Conservation (phyloP, 2,888 invertebrate genomes). For the Perizoma flavofasciatum region DNA sequence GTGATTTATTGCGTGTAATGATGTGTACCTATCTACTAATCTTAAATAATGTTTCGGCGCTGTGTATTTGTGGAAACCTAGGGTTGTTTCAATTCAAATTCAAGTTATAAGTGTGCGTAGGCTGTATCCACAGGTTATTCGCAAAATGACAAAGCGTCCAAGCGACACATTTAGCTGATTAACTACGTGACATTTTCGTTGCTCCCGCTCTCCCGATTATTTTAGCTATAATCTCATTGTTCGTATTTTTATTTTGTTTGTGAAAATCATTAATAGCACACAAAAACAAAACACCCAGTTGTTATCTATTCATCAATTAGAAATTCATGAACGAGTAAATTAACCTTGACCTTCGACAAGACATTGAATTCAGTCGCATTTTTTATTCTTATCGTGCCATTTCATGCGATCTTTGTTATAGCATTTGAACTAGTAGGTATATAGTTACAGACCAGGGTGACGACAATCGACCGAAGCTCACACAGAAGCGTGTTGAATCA, state of each 20-base stretch:
- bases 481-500: no score
- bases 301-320: slow-evolving; percentile 11
- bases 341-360: slow-evolving; percentile 20
- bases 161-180: no score
- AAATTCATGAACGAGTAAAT: slow-evolving; percentile 14
- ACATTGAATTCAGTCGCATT: slow-evolving; percentile 16
- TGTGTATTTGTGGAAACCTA: not conserved
- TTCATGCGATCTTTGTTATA: slow-evolving; percentile 11
- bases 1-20: not conserved
- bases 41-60: not conserved
- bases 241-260: no score
- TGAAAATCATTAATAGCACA: not conserved
- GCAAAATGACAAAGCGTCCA: no score
- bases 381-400: not conserved
- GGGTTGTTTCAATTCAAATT: no score
- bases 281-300: slow-evolving; percentile 1
- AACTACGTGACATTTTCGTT: no score
- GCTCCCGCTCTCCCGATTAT: no score
- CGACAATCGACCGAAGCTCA: no score
- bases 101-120: no score
- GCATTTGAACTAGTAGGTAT: not conserved
- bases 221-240: no score
- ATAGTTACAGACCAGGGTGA: no score
- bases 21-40: not conserved
- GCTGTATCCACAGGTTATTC: no score